Evolutionary conservation across 2,888 invertebrate genomes (phyloP).

Genomic region (Nymphalis c-album): DNA sequence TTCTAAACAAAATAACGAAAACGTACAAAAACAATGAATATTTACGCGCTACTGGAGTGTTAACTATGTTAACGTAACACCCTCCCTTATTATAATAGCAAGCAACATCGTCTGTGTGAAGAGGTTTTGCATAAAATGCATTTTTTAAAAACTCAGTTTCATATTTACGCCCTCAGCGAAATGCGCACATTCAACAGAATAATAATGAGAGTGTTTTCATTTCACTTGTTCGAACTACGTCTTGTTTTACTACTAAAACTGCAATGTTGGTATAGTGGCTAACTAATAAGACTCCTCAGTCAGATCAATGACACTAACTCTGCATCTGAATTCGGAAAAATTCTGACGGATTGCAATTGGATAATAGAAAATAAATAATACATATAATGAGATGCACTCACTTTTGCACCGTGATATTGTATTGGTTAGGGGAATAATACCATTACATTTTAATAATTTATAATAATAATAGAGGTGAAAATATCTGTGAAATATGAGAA

Average conservation of each 20-base stretch:
- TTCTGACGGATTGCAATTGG: too few species aligned
- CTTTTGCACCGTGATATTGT: too few species aligned
- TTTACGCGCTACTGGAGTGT: conserved; percentile 23
- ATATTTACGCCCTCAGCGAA: conserved; percentile 37
- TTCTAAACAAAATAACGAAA: not conserved
- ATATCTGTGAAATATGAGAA: too few species aligned
- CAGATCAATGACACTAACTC: too few species aligned
- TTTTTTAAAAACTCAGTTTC: conserved; percentile 39
- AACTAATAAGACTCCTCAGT: too few species aligned
- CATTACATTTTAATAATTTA: too few species aligned
- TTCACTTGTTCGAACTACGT: conserved; percentile 13
- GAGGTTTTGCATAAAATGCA: conserved; percentile 43
- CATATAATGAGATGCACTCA: too few species aligned
- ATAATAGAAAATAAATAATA: too few species aligned
- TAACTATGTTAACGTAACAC: conserved; percentile 26
- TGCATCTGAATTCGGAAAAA: too few species aligned
- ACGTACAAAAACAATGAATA: conserved; percentile 20
- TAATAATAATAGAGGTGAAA: too few species aligned
- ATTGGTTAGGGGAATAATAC: too few species aligned
- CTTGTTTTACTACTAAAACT: not conserved
- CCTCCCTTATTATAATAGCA: conserved; percentile 35
- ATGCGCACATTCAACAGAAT: conserved; percentile 35
- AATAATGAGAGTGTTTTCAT: conserved; percentile 34
- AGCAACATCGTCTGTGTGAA: conserved; percentile 31
- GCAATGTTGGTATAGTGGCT: not conserved